Conservation (phyloP, 2,797 vertebrate genomes). For the Enteromius anoplus region DNA sequence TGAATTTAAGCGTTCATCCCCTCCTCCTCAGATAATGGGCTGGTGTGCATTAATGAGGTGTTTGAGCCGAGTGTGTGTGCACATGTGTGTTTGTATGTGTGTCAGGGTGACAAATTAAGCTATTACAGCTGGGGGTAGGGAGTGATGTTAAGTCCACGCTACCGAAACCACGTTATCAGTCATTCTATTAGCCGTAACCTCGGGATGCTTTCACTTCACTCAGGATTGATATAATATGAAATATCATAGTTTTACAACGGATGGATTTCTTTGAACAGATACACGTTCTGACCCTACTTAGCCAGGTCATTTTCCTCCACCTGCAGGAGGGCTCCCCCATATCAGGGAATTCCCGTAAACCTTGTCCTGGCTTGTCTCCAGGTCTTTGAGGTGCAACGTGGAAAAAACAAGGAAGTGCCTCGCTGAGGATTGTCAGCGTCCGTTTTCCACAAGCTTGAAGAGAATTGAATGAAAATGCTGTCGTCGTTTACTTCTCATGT, state of each 20-base stretch:
- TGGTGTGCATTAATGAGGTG: conserved; percentile 80
- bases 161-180: conserved; percentile 32
- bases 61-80: conserved; percentile 66
- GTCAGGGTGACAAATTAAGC: conserved; percentile 75
- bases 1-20: conserved; percentile 67
- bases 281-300: background rate
- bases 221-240: background rate
- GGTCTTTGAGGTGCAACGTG: conserved; percentile 63
- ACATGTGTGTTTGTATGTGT: conserved; percentile 24
- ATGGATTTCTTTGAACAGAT: conserved; percentile 12
- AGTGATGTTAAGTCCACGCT: conserved; percentile 47
- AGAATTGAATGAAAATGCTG: background rate
- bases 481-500: background rate
- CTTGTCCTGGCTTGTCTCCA: conserved; percentile 71
- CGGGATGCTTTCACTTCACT: conserved; percentile 21
- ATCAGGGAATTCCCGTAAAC: conserved; percentile 75
- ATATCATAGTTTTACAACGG: background rate
- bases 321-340: conserved; percentile 50
- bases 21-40: conserved; percentile 73
- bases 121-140: conserved; percentile 62
- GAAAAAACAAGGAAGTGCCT: conserved; percentile 68
- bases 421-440: conserved; percentile 67
- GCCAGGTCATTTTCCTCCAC: conserved; percentile 24
- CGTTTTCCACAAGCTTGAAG: conserved; percentile 46
- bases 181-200: conserved; percentile 30